phyloP scores from a whole-genome alignment of 92 coral and sea anemone genomes.

The Epizoanthus ramosus region DNA sequence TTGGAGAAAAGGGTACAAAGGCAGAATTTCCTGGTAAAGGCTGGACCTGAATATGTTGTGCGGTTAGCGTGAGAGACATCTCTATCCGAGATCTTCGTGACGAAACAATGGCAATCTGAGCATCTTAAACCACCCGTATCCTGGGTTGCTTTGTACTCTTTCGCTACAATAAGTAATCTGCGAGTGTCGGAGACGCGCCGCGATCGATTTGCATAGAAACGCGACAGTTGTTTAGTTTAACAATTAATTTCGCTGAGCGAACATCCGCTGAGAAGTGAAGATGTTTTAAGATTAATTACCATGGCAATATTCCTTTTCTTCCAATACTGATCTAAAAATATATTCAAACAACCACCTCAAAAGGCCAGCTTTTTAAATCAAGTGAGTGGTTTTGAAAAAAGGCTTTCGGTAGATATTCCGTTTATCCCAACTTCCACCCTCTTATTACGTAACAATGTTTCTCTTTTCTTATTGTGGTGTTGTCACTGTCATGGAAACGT shows the following conservation, averaged over 20 bases:
- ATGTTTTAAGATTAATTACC: neutral
- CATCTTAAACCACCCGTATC: conserved; percentile 31
- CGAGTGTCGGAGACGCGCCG: neutral
- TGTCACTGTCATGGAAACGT: too few species aligned
- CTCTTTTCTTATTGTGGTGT: too few species aligned
- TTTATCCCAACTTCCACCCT: neutral
- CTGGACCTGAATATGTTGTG: neutral
- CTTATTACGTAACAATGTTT: too few species aligned
- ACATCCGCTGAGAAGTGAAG: neutral
- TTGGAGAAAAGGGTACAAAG: neutral
- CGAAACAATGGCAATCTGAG: conserved; percentile 4
- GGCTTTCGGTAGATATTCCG: neutral
- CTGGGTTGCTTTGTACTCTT: conserved; percentile 15
- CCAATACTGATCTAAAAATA: conserved; percentile 14
- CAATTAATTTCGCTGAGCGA: conserved; percentile 7
- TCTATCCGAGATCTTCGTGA: neutral
- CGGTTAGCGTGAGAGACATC: conserved; percentile 22
- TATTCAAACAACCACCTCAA: conserved; percentile 3
- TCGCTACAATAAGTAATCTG: conserved; percentile 9
- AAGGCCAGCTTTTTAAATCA: neutral
- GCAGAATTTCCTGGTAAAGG: conserved; percentile 5
- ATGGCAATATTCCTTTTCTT: neutral
- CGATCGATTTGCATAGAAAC: conserved; percentile 28
- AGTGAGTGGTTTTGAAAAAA: neutral
- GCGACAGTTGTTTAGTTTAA: conserved; percentile 37